These are phyloP conservation scores for Acipenser oxyrinchus DNA, from an alignment of 2,797 vertebrate species.

Conservation along the genomic window DNA sequence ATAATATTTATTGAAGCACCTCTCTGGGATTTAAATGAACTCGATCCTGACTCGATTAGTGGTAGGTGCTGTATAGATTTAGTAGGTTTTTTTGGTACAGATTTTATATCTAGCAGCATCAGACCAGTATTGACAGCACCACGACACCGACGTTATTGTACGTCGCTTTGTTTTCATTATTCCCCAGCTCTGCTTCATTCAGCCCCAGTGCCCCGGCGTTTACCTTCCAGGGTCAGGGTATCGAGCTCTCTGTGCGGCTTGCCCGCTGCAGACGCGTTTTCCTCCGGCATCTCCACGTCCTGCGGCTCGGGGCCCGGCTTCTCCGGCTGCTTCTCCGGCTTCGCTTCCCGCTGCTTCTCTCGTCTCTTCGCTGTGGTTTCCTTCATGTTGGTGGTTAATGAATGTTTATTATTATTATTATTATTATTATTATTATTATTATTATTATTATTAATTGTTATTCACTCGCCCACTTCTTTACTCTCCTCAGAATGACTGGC, in stretches of 20 bases:
- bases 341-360: conserved; percentile 61
- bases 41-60: too few species aligned
- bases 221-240: conserved; percentile 70
- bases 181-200: too few species aligned
- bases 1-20: too few species aligned
- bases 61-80: too few species aligned
- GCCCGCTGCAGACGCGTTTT: conserved; percentile 47
- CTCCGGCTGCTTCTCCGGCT: conserved; percentile 50
- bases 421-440: neutral
- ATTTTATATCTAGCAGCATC: too few species aligned
- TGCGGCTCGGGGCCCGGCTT: conserved; percentile 50
- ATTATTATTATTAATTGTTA: too few species aligned
- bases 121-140: too few species aligned
- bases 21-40: too few species aligned
- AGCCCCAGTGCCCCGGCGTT: too few species aligned
- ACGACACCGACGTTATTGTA: too few species aligned
- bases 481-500: conserved; percentile 52
- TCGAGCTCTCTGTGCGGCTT: conserved; percentile 75
- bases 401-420: neutral
- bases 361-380: conserved; percentile 72
- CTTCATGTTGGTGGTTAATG: conserved; percentile 47
- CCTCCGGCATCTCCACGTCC: conserved; percentile 90
- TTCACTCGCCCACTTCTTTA: conserved; percentile 6
- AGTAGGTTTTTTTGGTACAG: too few species aligned
- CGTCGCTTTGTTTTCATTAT: too few species aligned